Evolutionary conservation across 2,797 vertebrate species (phyloP).

Genomic region (Cossypha caffra): DNA sequence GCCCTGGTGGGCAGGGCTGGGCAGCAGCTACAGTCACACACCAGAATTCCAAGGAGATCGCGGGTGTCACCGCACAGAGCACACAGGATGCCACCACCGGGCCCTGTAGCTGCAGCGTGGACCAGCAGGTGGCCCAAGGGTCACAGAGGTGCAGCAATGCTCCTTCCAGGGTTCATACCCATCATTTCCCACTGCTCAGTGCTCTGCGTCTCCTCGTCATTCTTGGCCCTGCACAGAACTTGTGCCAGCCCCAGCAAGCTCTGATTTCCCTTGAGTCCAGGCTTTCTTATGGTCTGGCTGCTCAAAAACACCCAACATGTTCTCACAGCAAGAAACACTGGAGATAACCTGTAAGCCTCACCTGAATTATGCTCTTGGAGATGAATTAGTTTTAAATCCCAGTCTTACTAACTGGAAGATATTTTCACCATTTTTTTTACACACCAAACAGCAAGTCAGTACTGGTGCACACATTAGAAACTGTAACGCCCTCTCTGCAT

Average conservation of each 20-base stretch:
- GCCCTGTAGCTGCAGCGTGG: not conserved
- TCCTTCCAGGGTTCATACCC: rapidly evolving
- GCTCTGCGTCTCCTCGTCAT: not conserved
- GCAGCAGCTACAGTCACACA: not conserved
- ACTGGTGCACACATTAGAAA: too few relatives aligned
- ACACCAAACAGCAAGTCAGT: not conserved
- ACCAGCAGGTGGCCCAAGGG: rapidly evolving
- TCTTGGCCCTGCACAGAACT: not conserved
- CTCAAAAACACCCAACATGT: rapidly evolving
- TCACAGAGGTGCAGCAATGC: not conserved
- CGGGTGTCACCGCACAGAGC: not conserved
- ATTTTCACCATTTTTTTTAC: not conserved
- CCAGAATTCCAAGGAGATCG: not conserved
- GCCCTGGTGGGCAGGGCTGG: rapidly evolving
- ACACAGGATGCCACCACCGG: rapidly evolving
- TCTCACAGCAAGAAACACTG: not conserved
- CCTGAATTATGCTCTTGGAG: not conserved
- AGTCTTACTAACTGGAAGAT: rapidly evolving
- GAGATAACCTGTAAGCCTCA: rapidly evolving
- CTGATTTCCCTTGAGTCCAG: not conserved
- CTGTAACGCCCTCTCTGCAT: not conserved
- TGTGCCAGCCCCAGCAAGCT: not conserved
- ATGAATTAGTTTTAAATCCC: not conserved
- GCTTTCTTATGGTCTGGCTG: rapidly evolving
- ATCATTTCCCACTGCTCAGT: not conserved